Evolutionary conservation across 1,140 invertebrate genomes (phyloP).

Genomic region (Eumaeus atala): DNA sequence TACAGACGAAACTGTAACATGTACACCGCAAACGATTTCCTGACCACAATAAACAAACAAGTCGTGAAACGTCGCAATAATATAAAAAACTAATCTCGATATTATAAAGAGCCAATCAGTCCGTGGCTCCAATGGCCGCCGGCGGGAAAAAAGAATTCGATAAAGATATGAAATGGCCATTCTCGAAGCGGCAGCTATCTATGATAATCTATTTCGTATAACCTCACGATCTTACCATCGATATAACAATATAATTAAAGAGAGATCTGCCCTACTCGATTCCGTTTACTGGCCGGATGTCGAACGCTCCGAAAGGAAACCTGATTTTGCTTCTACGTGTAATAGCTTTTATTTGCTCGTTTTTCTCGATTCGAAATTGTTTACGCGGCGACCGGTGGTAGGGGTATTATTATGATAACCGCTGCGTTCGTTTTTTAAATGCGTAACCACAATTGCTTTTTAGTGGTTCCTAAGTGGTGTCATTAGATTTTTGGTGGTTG

Average conservation of each 20-base stretch:
- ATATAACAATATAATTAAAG: slow-evolving; percentile 73
- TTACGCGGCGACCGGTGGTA: slow-evolving; percentile 14
- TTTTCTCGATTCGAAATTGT: slow-evolving; percentile 29
- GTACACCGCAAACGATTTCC: no score
- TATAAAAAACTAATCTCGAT: slow-evolving; percentile 45
- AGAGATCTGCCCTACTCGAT: slow-evolving; percentile 48
- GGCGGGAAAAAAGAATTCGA: slow-evolving; percentile 55
- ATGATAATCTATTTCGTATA: slow-evolving; percentile 71
- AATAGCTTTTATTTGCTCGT: slow-evolving; percentile 48
- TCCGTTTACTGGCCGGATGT: slow-evolving; percentile 56
- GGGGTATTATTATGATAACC: no score
- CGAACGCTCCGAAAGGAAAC: slow-evolving; percentile 61
- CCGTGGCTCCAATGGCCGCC: slow-evolving; percentile 34
- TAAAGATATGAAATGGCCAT: slow-evolving; percentile 63
- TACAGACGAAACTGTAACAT: no score
- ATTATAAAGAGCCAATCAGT: slow-evolving; percentile 65
- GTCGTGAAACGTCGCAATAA: slow-evolving; percentile 26
- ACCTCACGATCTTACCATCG: slow-evolving; percentile 66
- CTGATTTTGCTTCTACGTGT: slow-evolving; percentile 45
- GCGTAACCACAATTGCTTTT: background rate
- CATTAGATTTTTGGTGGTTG: background rate
- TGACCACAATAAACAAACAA: slow-evolving; percentile 23
- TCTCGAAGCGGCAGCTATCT: slow-evolving; percentile 62
- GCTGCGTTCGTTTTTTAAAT: no score
- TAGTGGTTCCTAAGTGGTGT: background rate